Base-by-base conservation (phyloP, 2,888 invertebrate genomes). In the Hecatera dysodea region DNA sequence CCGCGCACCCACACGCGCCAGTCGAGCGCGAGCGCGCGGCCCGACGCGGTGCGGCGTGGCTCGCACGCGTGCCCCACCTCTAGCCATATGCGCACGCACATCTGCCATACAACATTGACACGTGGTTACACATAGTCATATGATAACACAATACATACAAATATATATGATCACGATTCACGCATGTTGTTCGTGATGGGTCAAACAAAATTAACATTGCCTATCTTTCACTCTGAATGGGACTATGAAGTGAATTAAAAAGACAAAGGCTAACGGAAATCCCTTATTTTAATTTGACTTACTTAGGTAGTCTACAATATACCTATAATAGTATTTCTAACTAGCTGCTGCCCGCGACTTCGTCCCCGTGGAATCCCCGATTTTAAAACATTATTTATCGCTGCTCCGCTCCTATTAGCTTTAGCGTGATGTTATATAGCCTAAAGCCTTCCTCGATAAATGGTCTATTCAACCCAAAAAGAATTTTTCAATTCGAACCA, bases 1-100 rank as follows among this genome's bases (percentile, higher is more conserved):
- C 95, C 95, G 27, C 95, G 93, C 75, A 95, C 95, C 95, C 95
- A 95, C 75, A 95, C 94, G 50, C 94, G 91, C 95, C 95, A 96
- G 90, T 96, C 95, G 59, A 95, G 90, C 59, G 94, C 92, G 65
- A 95, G 89, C 80, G 94, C 90, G 53, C 95, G 93, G 6, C 95
- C 95, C 50, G 91, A 84, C 57, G 93, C 89, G 24, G 94, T 91
- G 48, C 89, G 92, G 55, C 94, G 93, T 75, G 95, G 95, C 82
- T 94, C 94, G 86, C 95, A 94, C 80, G 89, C 91, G 91, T 96
- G 95, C 17, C 95, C 95, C 87, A 95, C 95, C 89, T 95, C 95
- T 88, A 95, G 92, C 95, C 95, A 95, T 87, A 95, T 90, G 88
- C 95, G 95, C 64, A 96, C 92, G 87, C 95, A 96, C 95, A 95